Percentiles rank a stretch among this genome's conserved stretches.
Evolutionary conservation across 2,888 invertebrate genomes (phyloP).

Genomic region (Salpingus planirostris): DNA sequence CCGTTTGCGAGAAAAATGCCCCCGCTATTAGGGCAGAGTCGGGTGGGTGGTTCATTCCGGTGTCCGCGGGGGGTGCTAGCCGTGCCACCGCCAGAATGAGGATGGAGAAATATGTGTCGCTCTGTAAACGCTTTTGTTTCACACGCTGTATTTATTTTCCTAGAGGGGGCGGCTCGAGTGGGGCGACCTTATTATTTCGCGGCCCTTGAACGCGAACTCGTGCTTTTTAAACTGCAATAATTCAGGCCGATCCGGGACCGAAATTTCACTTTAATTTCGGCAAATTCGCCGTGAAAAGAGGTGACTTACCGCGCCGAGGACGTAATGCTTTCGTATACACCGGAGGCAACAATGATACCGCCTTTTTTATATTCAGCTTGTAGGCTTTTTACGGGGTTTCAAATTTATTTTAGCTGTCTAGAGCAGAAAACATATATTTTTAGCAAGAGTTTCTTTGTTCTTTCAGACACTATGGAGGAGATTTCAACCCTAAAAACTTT

Average conservation of each 20-base stretch:
- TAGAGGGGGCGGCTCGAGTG: no score
- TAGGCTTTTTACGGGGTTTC: constrained; percentile 3
- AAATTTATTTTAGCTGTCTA: constrained; percentile 14
- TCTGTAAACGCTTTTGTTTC: constrained; percentile 3
- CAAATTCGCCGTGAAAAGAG: not conserved
- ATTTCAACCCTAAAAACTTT: constrained; percentile 4
- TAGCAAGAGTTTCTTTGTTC: constrained; percentile 13
- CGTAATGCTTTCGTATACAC: no score
- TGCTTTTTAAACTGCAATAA: no score
- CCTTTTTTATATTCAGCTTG: constrained; percentile 4
- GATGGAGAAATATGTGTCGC: constrained; percentile 4
- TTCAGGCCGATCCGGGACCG: not conserved
- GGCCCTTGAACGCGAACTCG: no score
- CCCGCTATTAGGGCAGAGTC: constrained; percentile 3
- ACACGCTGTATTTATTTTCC: constrained; percentile 4
- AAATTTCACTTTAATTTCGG: constrained; percentile 2
- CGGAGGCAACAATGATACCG: constrained; percentile 3
- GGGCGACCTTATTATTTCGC: no score
- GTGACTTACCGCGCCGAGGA: no score
- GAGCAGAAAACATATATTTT: constrained; percentile 15
- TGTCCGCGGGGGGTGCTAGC: constrained; percentile 3
- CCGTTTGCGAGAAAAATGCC: constrained; percentile 6
- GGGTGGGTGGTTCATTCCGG: constrained; percentile 8
- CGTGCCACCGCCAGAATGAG: constrained; percentile 3
- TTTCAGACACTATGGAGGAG: constrained; percentile 2